Evolutionary conservation across 2,797 vertebrate genomes (phyloP).

Genomic region (Pyrocephalus nanus): DNA sequence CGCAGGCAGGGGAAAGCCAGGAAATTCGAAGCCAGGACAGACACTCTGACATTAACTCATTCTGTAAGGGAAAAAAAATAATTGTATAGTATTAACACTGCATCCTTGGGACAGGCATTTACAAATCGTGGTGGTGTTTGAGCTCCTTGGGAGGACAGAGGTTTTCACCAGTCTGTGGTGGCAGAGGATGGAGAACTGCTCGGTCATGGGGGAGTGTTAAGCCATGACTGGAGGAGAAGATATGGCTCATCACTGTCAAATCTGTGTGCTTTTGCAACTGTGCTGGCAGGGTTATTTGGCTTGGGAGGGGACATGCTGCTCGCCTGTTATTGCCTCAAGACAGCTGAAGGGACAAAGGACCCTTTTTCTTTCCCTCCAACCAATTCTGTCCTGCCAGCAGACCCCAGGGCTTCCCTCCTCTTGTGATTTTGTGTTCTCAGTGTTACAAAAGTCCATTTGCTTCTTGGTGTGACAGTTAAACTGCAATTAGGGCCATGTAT

Average conservation of each 20-base stretch:
- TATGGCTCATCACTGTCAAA: not conserved
- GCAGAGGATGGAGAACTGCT: not conserved
- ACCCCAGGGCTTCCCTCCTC: not conserved
- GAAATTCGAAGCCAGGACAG: not conserved
- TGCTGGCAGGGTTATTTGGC: not conserved
- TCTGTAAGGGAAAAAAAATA: not conserved
- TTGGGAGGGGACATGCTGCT: not conserved
- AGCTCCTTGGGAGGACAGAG: not conserved
- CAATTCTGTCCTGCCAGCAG: not conserved
- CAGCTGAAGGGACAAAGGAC: not conserved
- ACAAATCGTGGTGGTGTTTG: accelerated
- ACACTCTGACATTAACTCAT: conserved; percentile 22
- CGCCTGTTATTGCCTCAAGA: not conserved
- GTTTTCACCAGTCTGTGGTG: not conserved
- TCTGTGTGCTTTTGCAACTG: not conserved
- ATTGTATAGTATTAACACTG: not conserved
- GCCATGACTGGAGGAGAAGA: not conserved
- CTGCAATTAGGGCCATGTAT: not conserved
- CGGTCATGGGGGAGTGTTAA: not conserved
- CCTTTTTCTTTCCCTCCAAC: not conserved
- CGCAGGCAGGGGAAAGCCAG: conserved; percentile 22
- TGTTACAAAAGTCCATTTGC: not conserved
- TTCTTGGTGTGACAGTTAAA: not conserved
- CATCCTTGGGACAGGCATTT: not conserved
- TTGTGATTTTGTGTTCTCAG: not conserved